Conservation (phyloP, 2,797 vertebrate genomes). For the Pseudochirops cupreus region DNA sequence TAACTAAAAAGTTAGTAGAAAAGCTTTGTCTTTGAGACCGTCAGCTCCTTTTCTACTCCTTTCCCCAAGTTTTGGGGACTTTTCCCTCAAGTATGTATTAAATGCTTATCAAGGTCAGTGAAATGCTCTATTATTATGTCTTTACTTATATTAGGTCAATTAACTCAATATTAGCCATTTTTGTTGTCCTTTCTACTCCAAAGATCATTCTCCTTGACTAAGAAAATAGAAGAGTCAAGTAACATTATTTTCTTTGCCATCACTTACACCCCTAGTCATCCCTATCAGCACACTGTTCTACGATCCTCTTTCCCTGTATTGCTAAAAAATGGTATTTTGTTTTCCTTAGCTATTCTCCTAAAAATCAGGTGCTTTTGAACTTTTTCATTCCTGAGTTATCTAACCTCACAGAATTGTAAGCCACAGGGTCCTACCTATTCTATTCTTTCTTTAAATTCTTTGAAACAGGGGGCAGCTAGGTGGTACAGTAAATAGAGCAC, state of each 20-base stretch:
- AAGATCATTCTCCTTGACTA: background rate
- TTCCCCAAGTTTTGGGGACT: background rate
- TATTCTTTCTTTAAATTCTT: background rate
- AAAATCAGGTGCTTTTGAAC: background rate
- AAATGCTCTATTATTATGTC: background rate
- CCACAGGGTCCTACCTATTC: background rate
- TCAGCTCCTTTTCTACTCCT: background rate
- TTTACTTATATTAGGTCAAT: background rate
- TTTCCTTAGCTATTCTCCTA: background rate
- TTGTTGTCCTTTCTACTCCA: background rate
- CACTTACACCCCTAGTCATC: background rate
- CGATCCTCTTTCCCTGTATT: background rate
- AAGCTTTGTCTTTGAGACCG: background rate
- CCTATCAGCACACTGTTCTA: background rate
- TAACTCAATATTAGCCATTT: background rate
- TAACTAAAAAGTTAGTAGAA: too few relatives aligned
- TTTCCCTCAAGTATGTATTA: background rate
- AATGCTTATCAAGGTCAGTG: background rate
- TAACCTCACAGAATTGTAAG: background rate
- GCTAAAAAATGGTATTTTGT: background rate
- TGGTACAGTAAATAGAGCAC: too few relatives aligned
- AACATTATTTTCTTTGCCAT: background rate
- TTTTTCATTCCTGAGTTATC: background rate
- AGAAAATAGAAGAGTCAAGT: background rate
- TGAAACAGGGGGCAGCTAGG: background rate